Base-by-base conservation (phyloP, 2,113 vertebrate genomes). In the Gorsachius goisagi region DNA sequence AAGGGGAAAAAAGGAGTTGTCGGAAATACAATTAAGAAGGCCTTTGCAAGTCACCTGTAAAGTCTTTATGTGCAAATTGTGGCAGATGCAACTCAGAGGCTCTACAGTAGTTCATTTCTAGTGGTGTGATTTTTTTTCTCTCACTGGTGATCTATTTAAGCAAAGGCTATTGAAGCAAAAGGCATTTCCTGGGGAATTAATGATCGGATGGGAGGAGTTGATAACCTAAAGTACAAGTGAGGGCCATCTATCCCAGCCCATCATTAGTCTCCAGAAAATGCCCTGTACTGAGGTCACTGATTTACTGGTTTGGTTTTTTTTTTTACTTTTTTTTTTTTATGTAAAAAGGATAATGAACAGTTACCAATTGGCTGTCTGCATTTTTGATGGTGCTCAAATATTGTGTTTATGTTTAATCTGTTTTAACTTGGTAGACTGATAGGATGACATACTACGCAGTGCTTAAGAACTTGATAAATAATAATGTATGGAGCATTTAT, bases 121-220 rank as follows among this genome's bases (percentile, higher is more conserved):
- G 81, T 63, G 71, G 59, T 2, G 4, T 83, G 85, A n/a, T 78
- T 45, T 27, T 44, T 37, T 49, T 33, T 19, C 55, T 95, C 73
- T 94, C 50, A 26, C 52, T 33, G 35, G 84, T 96, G 89, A 97
- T 96, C 90, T 96, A n/a, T 94, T 97, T 95, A 94, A 95, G 71
- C 74, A 91, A 88, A 94, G 92, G 47, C 85, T 90, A 72, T 64
- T 95, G 95, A 90, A 94, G 85, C 64, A 88, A 87, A 92, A 89
- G 84, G 78, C 64, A 58, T 94, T 97, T 96, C 84, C 69, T 91
- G 44, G 75, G 91, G 88, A 82, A 97, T 97, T 97, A 97, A 97
- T 98, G 97, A 97, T 88, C 12, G 28, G 69, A 88, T 95, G 94
- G 93, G 90, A 97, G 92, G 94, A 97, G 82, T 5, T 93, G 96